Conservation (phyloP, 2,888 invertebrate species). For the Dasypogon diadema region DNA sequence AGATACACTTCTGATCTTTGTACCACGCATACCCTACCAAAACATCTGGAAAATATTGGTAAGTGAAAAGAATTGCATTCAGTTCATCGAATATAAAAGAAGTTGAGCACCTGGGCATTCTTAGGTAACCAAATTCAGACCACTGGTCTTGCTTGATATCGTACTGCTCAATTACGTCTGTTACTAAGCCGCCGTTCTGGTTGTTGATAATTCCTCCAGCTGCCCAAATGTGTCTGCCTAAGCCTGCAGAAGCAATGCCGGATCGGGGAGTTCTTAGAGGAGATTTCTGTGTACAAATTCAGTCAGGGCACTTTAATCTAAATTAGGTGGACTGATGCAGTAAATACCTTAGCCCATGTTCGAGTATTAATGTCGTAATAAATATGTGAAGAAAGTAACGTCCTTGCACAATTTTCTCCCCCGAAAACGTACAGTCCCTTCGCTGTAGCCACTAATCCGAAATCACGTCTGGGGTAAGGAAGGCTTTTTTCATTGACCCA, state of each 20-base stretch:
- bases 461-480: slow-evolving; percentile 75
- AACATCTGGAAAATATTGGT: slow-evolving; percentile 60
- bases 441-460: slow-evolving; percentile 76
- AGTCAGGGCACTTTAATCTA: too few relatives aligned
- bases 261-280: slow-evolving; percentile 60
- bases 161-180: slow-evolving; percentile 75
- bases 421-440: slow-evolving; percentile 79
- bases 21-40: slow-evolving; percentile 72
- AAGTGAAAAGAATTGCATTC: too few relatives aligned
- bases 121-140: slow-evolving; percentile 41
- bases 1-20: slow-evolving; percentile 73
- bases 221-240: slow-evolving; percentile 73
- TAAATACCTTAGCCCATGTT: slow-evolving; percentile 60
- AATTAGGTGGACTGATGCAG: too few relatives aligned
- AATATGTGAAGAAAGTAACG: slow-evolving; percentile 59
- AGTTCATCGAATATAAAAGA: too few relatives aligned
- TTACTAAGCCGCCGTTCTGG: slow-evolving; percentile 68
- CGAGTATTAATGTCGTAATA: slow-evolving; percentile 59
- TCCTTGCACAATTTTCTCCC: slow-evolving; percentile 74
- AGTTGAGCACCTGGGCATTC: slow-evolving; percentile 51
- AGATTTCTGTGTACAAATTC: slow-evolving; percentile 59
- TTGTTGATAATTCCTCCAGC: slow-evolving; percentile 78
- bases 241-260: slow-evolving; percentile 57
- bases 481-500: slow-evolving; percentile 77
- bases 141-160: slow-evolving; percentile 72